These are phyloP conservation scores for Phortica magna DNA, from an alignment of 2,888 invertebrate species.

Conservation along the genomic window DNA sequence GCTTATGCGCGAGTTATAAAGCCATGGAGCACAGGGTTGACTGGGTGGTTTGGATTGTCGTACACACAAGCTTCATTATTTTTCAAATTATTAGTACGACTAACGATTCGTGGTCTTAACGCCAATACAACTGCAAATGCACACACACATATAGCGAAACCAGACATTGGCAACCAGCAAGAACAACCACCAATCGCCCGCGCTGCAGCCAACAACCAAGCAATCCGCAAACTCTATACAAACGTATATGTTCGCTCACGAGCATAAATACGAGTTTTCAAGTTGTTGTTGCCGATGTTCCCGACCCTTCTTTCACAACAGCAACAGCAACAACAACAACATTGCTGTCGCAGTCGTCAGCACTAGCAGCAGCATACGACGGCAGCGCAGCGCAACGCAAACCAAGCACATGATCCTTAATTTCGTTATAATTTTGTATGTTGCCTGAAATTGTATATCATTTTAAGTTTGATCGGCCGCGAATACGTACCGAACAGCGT, in stretches of 20 bases:
- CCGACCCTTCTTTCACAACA: background rate
- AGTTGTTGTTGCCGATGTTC: constrained; percentile 11
- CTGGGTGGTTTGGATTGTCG: background rate
- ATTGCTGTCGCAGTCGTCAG: constrained; percentile 37
- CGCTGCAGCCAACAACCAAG: constrained; percentile 57
- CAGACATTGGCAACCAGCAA: background rate
- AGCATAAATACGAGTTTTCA: constrained; percentile 19
- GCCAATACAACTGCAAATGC: constrained; percentile 3
- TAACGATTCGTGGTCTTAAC: constrained; percentile 72
- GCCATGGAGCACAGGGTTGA: background rate
- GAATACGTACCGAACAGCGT: constrained; percentile 74
- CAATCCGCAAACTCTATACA: constrained; percentile 45
- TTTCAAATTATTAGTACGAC: constrained; percentile 74
- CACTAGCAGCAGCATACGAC: constrained; percentile 38
- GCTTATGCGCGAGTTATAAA: background rate
- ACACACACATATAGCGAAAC: background rate
- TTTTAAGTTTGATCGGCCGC: constrained; percentile 79
- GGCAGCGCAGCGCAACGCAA: constrained; percentile 23
- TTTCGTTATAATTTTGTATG: constrained; percentile 77
- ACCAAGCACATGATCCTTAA: constrained; percentile 77
- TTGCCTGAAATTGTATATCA: constrained; percentile 78
- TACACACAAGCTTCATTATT: constrained; percentile 68
- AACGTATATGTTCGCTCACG: constrained; percentile 16
- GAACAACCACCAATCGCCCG: constrained; percentile 67
- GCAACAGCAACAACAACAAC: background rate